Percentiles rank a stretch among this genome's conserved stretches.
Evolutionary conservation across 2,797 vertebrate species (phyloP).

Genomic region (Darevskia mixta): DNA sequence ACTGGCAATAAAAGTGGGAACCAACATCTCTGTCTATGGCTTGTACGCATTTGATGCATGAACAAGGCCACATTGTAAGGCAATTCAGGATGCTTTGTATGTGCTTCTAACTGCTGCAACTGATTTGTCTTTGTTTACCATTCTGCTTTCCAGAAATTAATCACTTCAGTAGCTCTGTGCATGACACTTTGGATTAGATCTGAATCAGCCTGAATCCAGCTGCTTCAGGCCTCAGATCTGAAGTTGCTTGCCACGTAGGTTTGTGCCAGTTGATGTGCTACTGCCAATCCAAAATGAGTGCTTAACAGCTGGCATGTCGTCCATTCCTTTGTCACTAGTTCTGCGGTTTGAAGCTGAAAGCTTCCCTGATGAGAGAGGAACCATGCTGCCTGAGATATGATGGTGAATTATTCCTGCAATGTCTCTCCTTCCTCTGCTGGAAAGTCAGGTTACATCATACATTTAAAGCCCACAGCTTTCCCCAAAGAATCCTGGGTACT

Average conservation of each 20-base stretch:
- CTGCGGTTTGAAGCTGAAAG: not conserved
- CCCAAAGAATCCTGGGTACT: too few relatives aligned
- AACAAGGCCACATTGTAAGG: not conserved
- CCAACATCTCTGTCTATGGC: not conserved
- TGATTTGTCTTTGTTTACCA: not conserved
- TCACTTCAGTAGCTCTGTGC: not conserved
- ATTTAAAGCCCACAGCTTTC: too few relatives aligned
- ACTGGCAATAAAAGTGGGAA: not conserved
- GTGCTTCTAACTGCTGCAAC: not conserved
- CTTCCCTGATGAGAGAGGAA: not conserved
- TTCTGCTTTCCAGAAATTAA: not conserved
- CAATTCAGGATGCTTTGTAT: not conserved
- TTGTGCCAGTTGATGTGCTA: not conserved
- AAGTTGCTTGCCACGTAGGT: not conserved
- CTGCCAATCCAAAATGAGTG: slow-evolving; percentile 1
- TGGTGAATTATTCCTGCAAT: not conserved
- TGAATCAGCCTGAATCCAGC: slow-evolving; percentile 7
- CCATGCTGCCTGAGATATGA: not conserved
- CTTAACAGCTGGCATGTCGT: not conserved
- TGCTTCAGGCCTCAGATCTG: not conserved
- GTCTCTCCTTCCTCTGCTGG: not conserved
- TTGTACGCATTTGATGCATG: not conserved
- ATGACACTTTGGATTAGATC: slow-evolving; percentile 15
- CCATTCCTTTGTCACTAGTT: not conserved
- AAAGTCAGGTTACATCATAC: not conserved